A percentile compares a stretch with the other conserved stretches of the same genome.
Conservation (phyloP, 2,888 invertebrate genomes). For the Luperina testacea region DNA sequence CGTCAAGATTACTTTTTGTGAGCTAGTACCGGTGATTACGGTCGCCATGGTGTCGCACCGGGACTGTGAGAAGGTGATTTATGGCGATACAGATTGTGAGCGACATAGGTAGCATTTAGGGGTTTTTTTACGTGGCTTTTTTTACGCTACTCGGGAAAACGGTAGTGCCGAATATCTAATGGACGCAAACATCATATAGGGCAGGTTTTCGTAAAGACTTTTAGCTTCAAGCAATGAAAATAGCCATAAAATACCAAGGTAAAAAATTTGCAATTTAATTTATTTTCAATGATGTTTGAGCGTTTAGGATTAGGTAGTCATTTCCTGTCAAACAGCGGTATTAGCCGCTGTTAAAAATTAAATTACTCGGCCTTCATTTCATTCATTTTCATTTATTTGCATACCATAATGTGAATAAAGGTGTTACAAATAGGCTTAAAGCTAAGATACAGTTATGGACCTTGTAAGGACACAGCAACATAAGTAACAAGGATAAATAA, state of each 20-base stretch:
- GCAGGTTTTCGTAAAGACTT: background rate
- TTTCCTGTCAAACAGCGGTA: background rate
- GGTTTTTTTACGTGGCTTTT: background rate
- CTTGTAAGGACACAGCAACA: no score
- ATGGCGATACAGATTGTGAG: conserved; percentile 23
- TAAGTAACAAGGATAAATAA: no score
- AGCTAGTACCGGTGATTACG: conserved; percentile 30
- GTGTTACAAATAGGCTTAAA: no score
- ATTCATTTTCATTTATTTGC: no score
- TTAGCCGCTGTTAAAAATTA: background rate
- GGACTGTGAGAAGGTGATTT: conserved; percentile 37
- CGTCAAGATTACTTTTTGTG: conserved; percentile 33
- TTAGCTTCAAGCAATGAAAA: background rate
- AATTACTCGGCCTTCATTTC: background rate
- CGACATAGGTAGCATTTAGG: background rate
- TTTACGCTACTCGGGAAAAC: background rate
- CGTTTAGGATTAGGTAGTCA: background rate
- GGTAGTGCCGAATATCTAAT: background rate
- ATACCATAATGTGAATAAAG: no score
- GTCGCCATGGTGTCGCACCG: conserved; percentile 21
- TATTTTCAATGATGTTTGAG: background rate
- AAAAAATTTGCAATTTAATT: background rate
- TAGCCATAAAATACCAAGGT: background rate
- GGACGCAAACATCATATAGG: background rate
- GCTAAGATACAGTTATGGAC: no score